Evolutionary conservation across 2,113 vertebrate genomes (phyloP), one percentile per base, ranked within the genome.

Genomic region (Neomonachus schauinslandi): DNA sequence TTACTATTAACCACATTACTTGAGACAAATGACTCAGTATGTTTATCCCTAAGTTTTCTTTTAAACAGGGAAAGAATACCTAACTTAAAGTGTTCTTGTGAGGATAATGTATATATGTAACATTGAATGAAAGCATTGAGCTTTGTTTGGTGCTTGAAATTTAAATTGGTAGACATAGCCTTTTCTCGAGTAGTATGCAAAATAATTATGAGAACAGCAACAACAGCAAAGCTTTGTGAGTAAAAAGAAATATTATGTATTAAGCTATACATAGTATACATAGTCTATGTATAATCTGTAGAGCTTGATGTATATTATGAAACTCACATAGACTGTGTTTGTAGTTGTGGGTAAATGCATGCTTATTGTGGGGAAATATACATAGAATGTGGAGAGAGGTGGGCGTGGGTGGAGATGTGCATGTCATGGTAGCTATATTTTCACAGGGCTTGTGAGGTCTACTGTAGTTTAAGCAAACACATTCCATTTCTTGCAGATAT

Each of bases 391-490:
- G 36, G 9, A 65, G 33, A 31, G 31, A 18, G 3, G 39, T 36
- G 4, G 39, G 4, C 55, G 8, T 51, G 46, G 9, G 11, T 36
- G 3, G 4, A 12, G 11, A 87, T 31, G 16, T 51, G 65, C 76
- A 88, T 91, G 18, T 31, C 31, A 31, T 24, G 13, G 67, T 69
- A 84, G 22, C 33, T 95, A 84, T 82, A 85, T 85, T 93, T 80
- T 86, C 28, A 46, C 36, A 92, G 84, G 80, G 18, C 39, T 28
- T 49, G 12, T 72, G 53, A 92, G 22, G 46, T 82, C 53, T 92
- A 61, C 28, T 46, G 26, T 74, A 94, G 28, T 94, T 92, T 83
- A 83, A 89, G 42, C 49, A 97, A 87, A 95, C 57, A 86, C 57
- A 67, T 90, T 90, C 12, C 28, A 82, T 59, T 93, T 91, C 65